These are phyloP conservation scores for Busseola fusca DNA, from an alignment of 2,888 invertebrate species.

Conservation along the genomic window DNA sequence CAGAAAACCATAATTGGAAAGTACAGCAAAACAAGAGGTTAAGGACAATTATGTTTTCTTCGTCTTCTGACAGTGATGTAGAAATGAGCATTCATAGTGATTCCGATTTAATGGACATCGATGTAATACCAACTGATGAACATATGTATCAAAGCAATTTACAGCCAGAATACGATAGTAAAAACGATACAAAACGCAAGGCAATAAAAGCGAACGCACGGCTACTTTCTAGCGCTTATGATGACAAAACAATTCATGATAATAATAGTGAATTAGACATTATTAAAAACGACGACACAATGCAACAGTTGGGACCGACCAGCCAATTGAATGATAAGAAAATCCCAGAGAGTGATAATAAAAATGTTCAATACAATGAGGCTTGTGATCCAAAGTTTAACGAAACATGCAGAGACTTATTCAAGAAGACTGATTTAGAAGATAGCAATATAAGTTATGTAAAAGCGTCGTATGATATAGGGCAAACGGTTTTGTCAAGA, in stretches of 20 bases:
- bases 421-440: conserved; percentile 10
- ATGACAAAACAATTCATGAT: conserved; percentile 2
- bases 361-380: not conserved
- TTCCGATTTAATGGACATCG: conserved; percentile 11
- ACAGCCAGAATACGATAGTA: not conserved
- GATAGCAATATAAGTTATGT: not conserved
- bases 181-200: not conserved
- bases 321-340: not conserved
- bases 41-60: not conserved
- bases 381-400: conserved; percentile 9
- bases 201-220: not conserved
- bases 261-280: not conserved
- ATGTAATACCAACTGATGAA: conserved; percentile 1
- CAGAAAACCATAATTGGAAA: conserved; percentile 3
- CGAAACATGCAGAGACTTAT: not conserved
- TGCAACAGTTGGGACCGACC: not conserved
- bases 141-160: no score
- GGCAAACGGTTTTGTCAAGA: conserved; percentile 1
- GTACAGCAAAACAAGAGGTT: not conserved
- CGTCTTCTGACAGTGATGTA: conserved; percentile 9
- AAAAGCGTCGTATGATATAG: conserved; percentile 1
- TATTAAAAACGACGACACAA: not conserved
- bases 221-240: conserved; percentile 1
- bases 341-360: not conserved
- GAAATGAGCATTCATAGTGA: conserved; percentile 5